These are phyloP conservation scores for Coccyzus lansbergi DNA, from an alignment of 2,797 vertebrate genomes.

Conservation along the genomic window DNA sequence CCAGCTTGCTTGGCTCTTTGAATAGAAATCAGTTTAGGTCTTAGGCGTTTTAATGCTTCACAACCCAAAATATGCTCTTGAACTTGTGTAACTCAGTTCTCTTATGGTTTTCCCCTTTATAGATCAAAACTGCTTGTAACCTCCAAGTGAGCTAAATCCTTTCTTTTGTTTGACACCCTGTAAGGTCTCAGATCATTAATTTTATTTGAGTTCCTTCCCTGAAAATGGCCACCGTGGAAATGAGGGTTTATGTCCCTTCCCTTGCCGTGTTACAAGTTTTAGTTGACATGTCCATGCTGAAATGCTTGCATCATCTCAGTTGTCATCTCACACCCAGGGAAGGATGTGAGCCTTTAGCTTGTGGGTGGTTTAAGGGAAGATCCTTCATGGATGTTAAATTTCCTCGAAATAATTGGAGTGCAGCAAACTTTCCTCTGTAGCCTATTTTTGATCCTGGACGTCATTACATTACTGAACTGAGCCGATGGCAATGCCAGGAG, in stretches of 20 bases:
- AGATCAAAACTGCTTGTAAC: not conserved
- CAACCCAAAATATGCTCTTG: not conserved
- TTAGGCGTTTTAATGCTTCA: not conserved
- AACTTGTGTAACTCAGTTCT: not conserved
- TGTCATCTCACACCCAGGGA: not conserved
- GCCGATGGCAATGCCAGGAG: constrained; percentile 50
- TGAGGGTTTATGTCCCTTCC: not conserved
- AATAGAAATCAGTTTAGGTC: not conserved
- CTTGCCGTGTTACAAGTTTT: not conserved
- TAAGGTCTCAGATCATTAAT: not conserved
- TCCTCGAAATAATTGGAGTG: not conserved
- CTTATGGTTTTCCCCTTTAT: not conserved
- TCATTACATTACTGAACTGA: constrained; percentile 72
- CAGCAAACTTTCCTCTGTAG: not conserved
- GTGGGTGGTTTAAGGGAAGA: not conserved
- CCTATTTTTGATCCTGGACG: constrained; percentile 52
- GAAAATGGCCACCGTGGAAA: not conserved
- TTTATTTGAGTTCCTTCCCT: not conserved
- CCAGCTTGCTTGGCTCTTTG: not conserved
- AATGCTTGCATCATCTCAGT: not conserved
- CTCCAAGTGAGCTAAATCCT: not conserved
- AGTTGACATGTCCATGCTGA: not conserved
- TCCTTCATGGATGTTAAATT: not conserved
- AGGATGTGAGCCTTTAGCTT: not conserved
- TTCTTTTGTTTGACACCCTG: not conserved